Evolutionary conservation across 2,888 invertebrate species (phyloP), one percentile per base, ranked within the genome.

Genomic region (Apocheima hispidaria): DNA sequence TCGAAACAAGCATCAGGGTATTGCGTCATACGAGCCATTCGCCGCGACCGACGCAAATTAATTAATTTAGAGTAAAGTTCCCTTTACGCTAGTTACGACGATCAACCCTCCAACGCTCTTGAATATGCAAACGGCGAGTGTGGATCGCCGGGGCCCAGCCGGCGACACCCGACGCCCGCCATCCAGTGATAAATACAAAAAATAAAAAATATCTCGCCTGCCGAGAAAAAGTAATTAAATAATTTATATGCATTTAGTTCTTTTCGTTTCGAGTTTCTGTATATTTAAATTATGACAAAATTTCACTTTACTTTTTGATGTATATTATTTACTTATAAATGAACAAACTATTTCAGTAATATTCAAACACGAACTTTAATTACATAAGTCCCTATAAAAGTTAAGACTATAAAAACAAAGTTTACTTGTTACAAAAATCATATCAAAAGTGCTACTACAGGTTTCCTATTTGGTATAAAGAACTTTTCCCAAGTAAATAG

Each of bases 11-110:
- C 43, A 12, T 28, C 14, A 5, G 41, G 53, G 55, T 33, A 49
- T 35, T 49, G 50, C 52, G 54, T 51, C 60, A 54, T 60, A 44
- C 63, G 59, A 60, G 60, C 52, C 71, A 72, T 74, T 77, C 68
- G 64, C 70, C 66, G 72, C 71, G 69, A 53, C 74, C 70, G 71
- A 73, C 74, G 72, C 70, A 76, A 82, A 81, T 82, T 82, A 82
- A 84, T 84, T 80, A 78, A 82, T 78, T 74, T 76, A 79, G 77
- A 80, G 74, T 74, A 74, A 81, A 82, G 75, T 79, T 78, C 70
- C 71, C 79, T 74, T 68, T 50, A 66, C 60, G 58, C 58, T 80
- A 79, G 79, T 74, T 75, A 67, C 68, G 62, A 66, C 72, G 69
- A 75, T 74, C 78, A 81, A 78, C 79, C 81, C 76, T 66, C 69